Base-by-base conservation (phyloP, 2,888 invertebrate species). In the Chesias legatella region DNA sequence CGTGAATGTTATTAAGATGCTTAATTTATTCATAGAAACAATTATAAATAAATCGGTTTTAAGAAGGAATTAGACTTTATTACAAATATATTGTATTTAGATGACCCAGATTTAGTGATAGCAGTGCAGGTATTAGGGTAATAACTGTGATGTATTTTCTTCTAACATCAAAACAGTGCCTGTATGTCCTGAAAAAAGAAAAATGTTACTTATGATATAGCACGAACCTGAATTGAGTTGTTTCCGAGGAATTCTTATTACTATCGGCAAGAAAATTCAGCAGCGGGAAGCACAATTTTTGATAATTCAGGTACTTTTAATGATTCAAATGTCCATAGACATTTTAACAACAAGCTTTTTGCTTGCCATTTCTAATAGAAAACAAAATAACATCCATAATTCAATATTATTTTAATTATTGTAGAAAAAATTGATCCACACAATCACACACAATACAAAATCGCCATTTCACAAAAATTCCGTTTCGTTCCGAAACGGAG, bases 401-500 rank as follows among this genome's bases (percentile, higher is more conserved):
- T 51, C 50, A 51, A 44, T 45, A 40, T 42, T 38, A 36, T 24
- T 36, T 21, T 33, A 35, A 30, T 33, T 26, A 42, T 27, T 47
- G 38, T 39, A 42, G 42, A 75, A 68, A 72, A 74, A 62, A 73
- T 69, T 74, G 67, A 74, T 72, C 69, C 62, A 61, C 63, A 72
- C 69, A 76, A 63, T 68, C 73, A 78, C 13, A 17, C 13, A 17
- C 13, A 17, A 17, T 17, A 17, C 78, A 75, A 78, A 77, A 77
- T 84, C 84, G 85, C 86, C 85, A 85, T 85, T 84, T 79, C 81
- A 76, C 72, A 75, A 73, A 71, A 74, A 59, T 61, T 39, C 51
- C n/a, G 45, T 58, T 42, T 43, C 40, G 40, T 45, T 51, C 43
- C 26, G 33, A 30, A 34, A 24, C 25, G 9, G 9, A 30, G 17